Evolutionary conservation across 1,140 invertebrate species (phyloP), one percentile per base, ranked within the genome.

Genomic region (Diabrotica undecimpunctata): DNA sequence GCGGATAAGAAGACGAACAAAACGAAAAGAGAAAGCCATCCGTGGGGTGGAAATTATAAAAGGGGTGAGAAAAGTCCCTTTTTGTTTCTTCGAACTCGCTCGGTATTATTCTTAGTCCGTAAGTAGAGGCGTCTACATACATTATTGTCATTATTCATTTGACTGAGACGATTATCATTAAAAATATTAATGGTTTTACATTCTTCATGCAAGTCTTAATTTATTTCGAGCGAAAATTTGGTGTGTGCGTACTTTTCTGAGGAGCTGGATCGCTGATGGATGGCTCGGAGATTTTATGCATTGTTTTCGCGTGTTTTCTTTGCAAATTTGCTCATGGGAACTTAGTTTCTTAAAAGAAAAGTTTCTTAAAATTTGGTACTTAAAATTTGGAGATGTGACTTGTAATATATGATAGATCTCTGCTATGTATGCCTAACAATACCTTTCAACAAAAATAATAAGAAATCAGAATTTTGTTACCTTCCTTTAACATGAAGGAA

Each of bases 81-180:
- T 73, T 70, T 73, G 70, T 73, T 72, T 65, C 67, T 69, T 68
- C 70, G 66, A 66, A 71, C 67, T 54, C 59, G 64, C 65, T 67
- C 72, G 41, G 41, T 46, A 46, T 64, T 70, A 70, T 70, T 68
- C 66, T 69, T 68, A 68, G 62, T 66, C 67, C 65, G 57, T 62
- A 71, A 73, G 68, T 69, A 65, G 62, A 73, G 66, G 70, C 70
- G 69, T 75, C 74, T 74, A 75, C 75, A 77, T 77, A 77, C 71
- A 77, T 77, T 77, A 77, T 77, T 77, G 74, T 77, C 75, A 77
- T 74, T 77, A 73, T 72, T 74, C 72, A 75, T 74, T 75, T 72
- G 66, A 61, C 62, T 72, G 66, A 61, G 65, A 68, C 73, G 74
- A 77, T 75, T 74, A 75, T 77, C 75, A 75, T 75, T 72, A 74